phyloP scores from a whole-genome alignment of 2,113 vertebrate species.

The Phaetusa simplex region DNA sequence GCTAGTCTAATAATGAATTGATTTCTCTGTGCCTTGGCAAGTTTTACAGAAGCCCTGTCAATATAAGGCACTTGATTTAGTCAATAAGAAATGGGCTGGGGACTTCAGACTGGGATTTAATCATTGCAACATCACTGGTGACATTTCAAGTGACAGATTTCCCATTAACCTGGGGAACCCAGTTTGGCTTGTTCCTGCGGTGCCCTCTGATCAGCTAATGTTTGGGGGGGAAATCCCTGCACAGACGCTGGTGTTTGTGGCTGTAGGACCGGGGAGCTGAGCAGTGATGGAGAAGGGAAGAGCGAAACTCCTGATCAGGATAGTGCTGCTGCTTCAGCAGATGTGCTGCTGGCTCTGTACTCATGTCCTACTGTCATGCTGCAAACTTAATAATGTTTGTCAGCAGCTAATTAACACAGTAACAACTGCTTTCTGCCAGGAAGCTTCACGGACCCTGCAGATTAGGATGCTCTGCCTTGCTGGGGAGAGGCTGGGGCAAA shows the following conservation, averaged over 20 bases:
- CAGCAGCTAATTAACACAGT: neutral
- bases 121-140: neutral
- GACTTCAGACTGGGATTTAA: neutral
- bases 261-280: neutral
- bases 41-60: neutral
- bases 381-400: neutral
- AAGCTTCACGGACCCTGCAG: neutral
- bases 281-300: neutral
- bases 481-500: neutral
- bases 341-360: accelerated
- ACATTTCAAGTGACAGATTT: slow-evolving; percentile 19
- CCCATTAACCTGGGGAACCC: neutral
- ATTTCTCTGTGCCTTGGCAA: neutral
- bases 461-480: neutral
- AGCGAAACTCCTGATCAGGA: accelerated
- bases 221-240: neutral
- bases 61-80: neutral
- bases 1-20: neutral
- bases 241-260: neutral
- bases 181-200: neutral
- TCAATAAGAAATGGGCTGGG: slow-evolving; percentile 8
- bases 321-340: neutral
- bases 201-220: neutral
- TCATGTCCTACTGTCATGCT: accelerated
- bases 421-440: neutral